A percentile compares a stretch with the other conserved stretches of the same genome.
Conservation (phyloP, 1,140 invertebrate genomes). For the Fopius arisanus region DNA sequence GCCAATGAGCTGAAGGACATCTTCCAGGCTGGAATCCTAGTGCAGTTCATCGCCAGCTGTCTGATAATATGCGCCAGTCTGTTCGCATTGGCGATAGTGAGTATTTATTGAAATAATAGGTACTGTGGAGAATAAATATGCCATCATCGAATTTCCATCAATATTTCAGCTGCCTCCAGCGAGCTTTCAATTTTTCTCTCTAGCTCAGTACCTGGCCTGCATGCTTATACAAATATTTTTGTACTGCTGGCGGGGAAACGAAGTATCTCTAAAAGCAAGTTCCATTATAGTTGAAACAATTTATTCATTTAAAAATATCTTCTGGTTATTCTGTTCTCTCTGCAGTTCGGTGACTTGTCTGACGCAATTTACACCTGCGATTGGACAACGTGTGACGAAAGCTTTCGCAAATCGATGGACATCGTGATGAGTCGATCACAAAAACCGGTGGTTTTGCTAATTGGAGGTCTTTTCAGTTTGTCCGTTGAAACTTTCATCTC, state of each 20-base stretch:
- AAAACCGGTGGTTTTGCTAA: not conserved
- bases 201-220: conserved; percentile 10
- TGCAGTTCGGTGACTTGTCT: not conserved
- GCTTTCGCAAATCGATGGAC: not conserved
- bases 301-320: not conserved
- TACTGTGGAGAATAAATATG: conserved; percentile 1
- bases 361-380: conserved; percentile 15
- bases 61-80: conserved; percentile 21
- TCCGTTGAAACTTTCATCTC: conserved; percentile 28
- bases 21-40: conserved; percentile 12
- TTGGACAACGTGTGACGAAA: conserved; percentile 9
- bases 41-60: conserved; percentile 17
- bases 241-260: conserved; percentile 15
- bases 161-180: conserved; percentile 11
- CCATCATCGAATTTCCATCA: not conserved
- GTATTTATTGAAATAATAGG: not conserved
- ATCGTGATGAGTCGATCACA: conserved; percentile 24
- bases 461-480: conserved; percentile 22
- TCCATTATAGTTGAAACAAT: not conserved
- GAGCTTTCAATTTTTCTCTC: conserved; percentile 8
- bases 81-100: conserved; percentile 23
- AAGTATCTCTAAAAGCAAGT: conserved; percentile 2
- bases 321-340: not conserved
- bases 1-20: conserved; percentile 9
- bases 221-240: conserved; percentile 27